Evolutionary conservation across 2,888 invertebrate genomes (phyloP), one percentile per base, ranked within the genome.

Genomic region (Volucella inflata): DNA sequence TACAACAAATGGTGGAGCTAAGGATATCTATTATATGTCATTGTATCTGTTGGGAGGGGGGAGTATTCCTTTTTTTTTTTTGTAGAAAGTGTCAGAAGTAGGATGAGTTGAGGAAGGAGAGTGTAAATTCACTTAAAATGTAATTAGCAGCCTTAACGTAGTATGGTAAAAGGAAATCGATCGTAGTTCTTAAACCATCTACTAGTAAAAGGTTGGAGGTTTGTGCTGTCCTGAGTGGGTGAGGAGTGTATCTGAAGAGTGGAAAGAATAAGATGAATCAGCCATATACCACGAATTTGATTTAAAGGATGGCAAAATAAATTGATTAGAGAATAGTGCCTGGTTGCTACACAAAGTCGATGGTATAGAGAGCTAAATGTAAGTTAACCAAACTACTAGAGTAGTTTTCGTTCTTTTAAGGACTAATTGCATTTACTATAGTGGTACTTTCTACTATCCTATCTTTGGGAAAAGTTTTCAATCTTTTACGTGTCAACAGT

Each of bases 401-500:
- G 64, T 57, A 42, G 68, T 60, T 71, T 60, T 50, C 50, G 30
- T 50, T 64, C 50, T 16, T 40, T 53, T 30, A 40, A 50, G 62
- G 57, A 79, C 70, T 70, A 64, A 79, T 71, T 75, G 75, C 74
- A 71, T 71, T 70, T 40, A 65, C 46, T 79, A 59, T 65, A 44
- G 74, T 75, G 30, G 55, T 40, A 55, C 36, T 51, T 12, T 38
- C 12, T n/a, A 8, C 36, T 38, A n/a, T 64, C 14, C 30, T 30
- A 4, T 30, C 30, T 30, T 30, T 30, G 6, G 30, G 65, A 30
- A 71, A 79, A 79, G 59, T 84, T 84, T 84, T 75, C 84, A 84
- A 84, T 84, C 84, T 84, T 84, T 84, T 79, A 84, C 84, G 84
- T 84, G 84, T 84, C 84, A 71, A 75, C 70, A 79, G 79, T 84